Evolutionary conservation across 2,113 vertebrate genomes (phyloP), one percentile per base, ranked within the genome.

Genomic region (Hirundichthys speculiger): DNA sequence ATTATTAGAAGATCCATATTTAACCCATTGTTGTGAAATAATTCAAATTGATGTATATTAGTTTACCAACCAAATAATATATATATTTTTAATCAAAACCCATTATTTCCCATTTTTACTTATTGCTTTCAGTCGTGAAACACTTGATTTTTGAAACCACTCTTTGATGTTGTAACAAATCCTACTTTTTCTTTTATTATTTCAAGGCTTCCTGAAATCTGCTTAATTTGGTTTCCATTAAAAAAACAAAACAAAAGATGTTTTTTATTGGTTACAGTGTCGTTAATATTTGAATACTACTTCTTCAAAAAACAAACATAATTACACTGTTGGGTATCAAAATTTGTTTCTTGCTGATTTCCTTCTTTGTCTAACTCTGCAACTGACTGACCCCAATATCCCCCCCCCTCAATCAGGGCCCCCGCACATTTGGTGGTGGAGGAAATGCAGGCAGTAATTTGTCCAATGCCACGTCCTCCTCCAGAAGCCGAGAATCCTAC

Each of bases 341-440:
- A 15, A 45, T 54, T 15, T 30, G 21, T 48, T 61, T 48, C 27
- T 43, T 19, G 59, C 46, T 30, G 43, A 16, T 51, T 38, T 13
- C 64, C 11, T 74, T 63, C 22, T 21, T 54, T 13, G 18, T 69
- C 25, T 13, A 24, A 3, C 24, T 45, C 45, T 52, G 21, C 48
- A 39, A 65, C 54, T 61, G 56, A 34, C 76, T 71, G 75, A 75
- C 65, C 22, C 19, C 27, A 27, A 19, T 45, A 16, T 53, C 20
- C 51, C 72, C 65, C 30, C 58, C 61, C 22, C 54, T 75, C 64
- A 27, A n/a, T 63, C 66, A 91, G 90, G 88, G 69, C 67, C 85
- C 88, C 14, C 97, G 97, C 67, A 96, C 94, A 0, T 98, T 99
- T 87, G 97, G 98, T 62, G 97, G 97, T 57, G 96, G 96, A 62